Percentiles rank a stretch among this genome's conserved stretches.
Conservation (phyloP, 2,797 vertebrate genomes). For the Sebastes oblongus region DNA sequence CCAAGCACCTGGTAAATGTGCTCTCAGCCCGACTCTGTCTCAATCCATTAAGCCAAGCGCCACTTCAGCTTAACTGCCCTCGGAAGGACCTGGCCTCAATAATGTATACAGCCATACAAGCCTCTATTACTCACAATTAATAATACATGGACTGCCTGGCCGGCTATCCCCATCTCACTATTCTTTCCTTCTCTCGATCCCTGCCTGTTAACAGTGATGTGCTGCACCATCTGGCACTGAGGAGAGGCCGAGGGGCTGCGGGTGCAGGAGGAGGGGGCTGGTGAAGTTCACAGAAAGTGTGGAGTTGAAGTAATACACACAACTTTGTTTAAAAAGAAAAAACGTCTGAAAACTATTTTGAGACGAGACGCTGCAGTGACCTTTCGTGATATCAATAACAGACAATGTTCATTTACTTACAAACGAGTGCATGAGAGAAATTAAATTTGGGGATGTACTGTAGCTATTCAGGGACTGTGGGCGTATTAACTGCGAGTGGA, state of each 20-base stretch:
- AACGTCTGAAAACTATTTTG: constrained; percentile 29
- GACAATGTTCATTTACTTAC: constrained; percentile 46
- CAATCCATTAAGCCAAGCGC: constrained; percentile 67
- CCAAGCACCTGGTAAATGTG: constrained; percentile 40
- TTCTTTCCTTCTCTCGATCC: constrained; percentile 48
- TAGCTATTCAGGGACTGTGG: constrained; percentile 55
- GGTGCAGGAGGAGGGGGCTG: not conserved
- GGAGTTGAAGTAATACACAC: constrained; percentile 1
- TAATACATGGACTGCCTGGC: constrained; percentile 70
- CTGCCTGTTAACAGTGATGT: constrained; percentile 60
- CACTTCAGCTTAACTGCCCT: constrained; percentile 73
- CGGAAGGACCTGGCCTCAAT: constrained; percentile 71
- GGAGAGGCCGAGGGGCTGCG: constrained; percentile 7
- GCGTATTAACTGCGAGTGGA: constrained; percentile 43
- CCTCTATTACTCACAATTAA: constrained; percentile 78
- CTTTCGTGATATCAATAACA: constrained; percentile 54
- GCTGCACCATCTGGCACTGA: constrained; percentile 54
- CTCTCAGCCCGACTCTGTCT: constrained; percentile 47
- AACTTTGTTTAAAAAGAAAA: constrained; percentile 33
- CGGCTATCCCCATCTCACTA: constrained; percentile 53
- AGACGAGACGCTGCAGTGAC: constrained; percentile 37
- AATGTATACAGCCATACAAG: constrained; percentile 75
- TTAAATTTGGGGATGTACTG: constrained; percentile 38
- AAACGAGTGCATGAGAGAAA: constrained; percentile 47
- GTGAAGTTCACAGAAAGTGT: constrained; percentile 50